Evolutionary conservation across 2,888 invertebrate species (phyloP), one percentile per base, ranked within the genome.

Genomic region (Asteroscopus sphinx): DNA sequence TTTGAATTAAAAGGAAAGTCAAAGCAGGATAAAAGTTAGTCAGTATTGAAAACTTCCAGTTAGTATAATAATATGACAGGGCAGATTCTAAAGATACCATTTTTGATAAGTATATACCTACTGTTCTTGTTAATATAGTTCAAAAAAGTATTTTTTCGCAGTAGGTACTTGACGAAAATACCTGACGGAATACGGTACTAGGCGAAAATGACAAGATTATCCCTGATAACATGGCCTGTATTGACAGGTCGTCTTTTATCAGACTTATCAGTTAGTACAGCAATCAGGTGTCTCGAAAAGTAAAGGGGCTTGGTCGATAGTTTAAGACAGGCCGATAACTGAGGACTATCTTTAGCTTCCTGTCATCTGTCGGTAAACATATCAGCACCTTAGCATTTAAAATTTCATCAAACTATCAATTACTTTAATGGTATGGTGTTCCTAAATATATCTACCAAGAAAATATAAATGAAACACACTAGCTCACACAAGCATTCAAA

Each of bases 301-400:
- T 44, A 33, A 15, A 60, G 56, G 55, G 62, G 62, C 57, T 66
- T 40, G 67, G 51, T 48, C 17, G 47, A 33, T 41, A 37, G 49
- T 33, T 45, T 47, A 21, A 48, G 21, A 16, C 30, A 35, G 13
- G 6, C 16, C n/a, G 56, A 66, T 51, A 61, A 36, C 39, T 0
- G n/a, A 7, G 21, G 13, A 39, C 11, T 53, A 46, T 41, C 9
- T 30, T 9, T 25, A 17, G 12, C 33, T n/a, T n/a, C 28, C 25
- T 30, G 21, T 11, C 40, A 45, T 40, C 13, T 11, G 13, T 30
- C 9, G 3, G 15, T 13, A 6, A 11, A 8, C 26, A 16, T 44
- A 1, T 52, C 26, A 36, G 17, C 7, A 25, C 12, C 21, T 41
- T n/a, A 40, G 1, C 39, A 13, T 32, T 44, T 15, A 12, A 17